Base-by-base conservation (phyloP, 2,113 vertebrate species). In the Argyrosomus japonicus region DNA sequence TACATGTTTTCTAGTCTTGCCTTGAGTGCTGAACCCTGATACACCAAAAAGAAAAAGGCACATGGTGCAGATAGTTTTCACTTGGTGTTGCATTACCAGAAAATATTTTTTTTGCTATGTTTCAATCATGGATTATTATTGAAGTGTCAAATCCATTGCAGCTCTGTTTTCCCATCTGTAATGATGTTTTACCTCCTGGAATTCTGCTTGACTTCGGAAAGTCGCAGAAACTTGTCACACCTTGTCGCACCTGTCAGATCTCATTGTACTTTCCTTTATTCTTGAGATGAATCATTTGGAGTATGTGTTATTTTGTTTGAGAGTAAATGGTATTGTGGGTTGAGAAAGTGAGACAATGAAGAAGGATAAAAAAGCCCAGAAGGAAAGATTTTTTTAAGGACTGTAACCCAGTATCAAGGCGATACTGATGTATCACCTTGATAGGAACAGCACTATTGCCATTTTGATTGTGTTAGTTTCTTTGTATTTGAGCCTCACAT, bases 71-170 rank as follows among this genome's bases (percentile, higher is more conserved):
- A 67, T 80, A 25, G 27, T 75, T 86, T 87, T 82, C 4, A 23
- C 72, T 84, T 54, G 48, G 78, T 83, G 60, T 88, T 51, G 43
- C n/a, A 21, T 88, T 88, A 87, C 73, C 18, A 53, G 23, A 58
- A n/a, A 82, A 67, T 43, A 7, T 23, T 32, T 67, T 36, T 74
- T 45, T 62, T 69, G 58, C 56, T 70, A 47, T 82, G 54, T 82
- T 89, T 90, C 61, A 56, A 85, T 84, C 73, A 27, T 10, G 51
- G 62, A 56, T 29, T 83, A 71, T 92, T 86, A 89, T 56, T 86
- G 45, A 88, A 89, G 72, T 78, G 81, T 89, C 75, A 87, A 65
- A 75, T 48, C 25, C 29, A 25, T 48, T 54, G 83, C 61, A 21
- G 64, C 29, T 63, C 57, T 58, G 43, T 77, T 91, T 89, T 18